Evolutionary conservation across 2,888 invertebrate species (phyloP).

Genomic region (Nymphalis urticae): DNA sequence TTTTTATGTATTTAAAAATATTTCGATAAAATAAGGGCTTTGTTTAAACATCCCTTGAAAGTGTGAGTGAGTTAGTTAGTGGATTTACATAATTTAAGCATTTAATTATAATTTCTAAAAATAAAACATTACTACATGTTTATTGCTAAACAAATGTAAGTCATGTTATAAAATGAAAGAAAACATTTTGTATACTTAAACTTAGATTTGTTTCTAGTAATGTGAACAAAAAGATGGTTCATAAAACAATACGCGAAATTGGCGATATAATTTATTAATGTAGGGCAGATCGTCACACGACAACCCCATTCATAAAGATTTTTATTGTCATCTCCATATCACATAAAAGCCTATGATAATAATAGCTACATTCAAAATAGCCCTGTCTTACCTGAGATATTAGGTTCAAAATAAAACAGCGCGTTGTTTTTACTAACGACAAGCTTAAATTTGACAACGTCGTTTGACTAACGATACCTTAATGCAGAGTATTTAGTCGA

Average conservation of each 20-base stretch:
- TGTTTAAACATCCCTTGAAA: no score
- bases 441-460: slow-evolving; percentile 43
- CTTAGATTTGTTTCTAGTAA: slow-evolving; percentile 12
- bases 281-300: slow-evolving; percentile 65
- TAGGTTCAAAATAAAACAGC: slow-evolving; percentile 41
- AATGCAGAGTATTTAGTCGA: slow-evolving; percentile 77
- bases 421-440: slow-evolving; percentile 5
- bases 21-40: no score
- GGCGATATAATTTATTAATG: slow-evolving; percentile 68
- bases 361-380: slow-evolving; percentile 24
- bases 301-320: slow-evolving; percentile 72
- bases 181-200: neutral
- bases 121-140: no score
- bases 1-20: no score
- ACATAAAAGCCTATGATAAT: slow-evolving; percentile 36
- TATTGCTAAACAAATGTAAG: no score
- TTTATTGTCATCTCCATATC: slow-evolving; percentile 49
- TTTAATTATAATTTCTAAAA: no score
- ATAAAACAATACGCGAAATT: slow-evolving; percentile 69
- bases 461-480: slow-evolving; percentile 79
- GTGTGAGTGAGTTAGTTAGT: no score
- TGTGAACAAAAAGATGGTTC: slow-evolving; percentile 44
- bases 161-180: no score
- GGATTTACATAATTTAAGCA: no score
- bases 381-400: slow-evolving; percentile 16